These are phyloP conservation scores for Enteromius trimaculatus DNA, from an alignment of 2,797 vertebrate genomes.

Conservation along the genomic window DNA sequence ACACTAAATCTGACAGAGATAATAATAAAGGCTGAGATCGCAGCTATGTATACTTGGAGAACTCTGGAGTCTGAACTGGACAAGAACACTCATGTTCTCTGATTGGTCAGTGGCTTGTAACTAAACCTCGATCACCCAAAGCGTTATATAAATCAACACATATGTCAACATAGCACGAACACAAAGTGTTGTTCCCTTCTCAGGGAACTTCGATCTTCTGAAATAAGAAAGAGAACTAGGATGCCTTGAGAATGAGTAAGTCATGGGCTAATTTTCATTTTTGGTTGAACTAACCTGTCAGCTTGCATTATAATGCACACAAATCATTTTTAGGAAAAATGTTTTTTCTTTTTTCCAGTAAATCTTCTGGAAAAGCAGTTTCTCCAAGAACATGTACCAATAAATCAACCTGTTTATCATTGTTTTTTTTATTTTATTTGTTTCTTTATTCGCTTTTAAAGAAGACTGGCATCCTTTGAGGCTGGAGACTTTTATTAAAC, in stretches of 20 bases:
- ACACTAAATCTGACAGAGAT: too few species aligned
- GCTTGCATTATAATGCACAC: not conserved
- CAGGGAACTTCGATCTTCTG: too few species aligned
- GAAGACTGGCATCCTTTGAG: slow-evolving; percentile 66
- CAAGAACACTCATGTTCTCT: too few species aligned
- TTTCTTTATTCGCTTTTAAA: slow-evolving; percentile 62
- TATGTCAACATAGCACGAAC: too few species aligned
- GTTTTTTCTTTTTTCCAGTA: not conserved
- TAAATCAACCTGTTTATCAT: slow-evolving; percentile 23
- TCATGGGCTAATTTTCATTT: not conserved
- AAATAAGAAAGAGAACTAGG: not conserved
- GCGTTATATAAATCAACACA: too few species aligned
- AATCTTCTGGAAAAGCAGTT: not conserved
- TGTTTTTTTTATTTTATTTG: slow-evolving; percentile 51
- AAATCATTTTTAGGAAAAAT: not conserved
- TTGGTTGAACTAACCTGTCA: not conserved
- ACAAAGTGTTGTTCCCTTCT: too few species aligned
- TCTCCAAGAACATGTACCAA: not conserved
- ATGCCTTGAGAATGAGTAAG: not conserved
- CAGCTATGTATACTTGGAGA: too few species aligned
- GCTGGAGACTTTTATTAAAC: slow-evolving; percentile 65
- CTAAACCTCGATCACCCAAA: too few species aligned
- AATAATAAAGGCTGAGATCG: too few species aligned
- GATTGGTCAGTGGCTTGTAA: too few species aligned
- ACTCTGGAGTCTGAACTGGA: too few species aligned